Conservation (phyloP, 2,888 invertebrate genomes). For the Phyllotreta cruciferae region DNA sequence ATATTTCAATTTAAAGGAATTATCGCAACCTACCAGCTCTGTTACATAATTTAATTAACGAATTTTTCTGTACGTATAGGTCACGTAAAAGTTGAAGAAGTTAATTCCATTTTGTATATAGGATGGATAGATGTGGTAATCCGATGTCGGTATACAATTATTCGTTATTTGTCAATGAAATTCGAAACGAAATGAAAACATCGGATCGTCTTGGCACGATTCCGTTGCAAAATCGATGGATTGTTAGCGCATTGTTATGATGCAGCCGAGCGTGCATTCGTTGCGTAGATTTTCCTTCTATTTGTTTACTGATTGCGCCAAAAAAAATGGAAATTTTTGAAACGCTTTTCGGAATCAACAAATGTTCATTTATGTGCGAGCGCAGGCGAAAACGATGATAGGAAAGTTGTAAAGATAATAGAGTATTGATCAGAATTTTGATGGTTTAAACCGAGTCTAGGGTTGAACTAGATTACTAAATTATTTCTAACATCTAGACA, state of each 20-base stretch:
- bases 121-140: constrained; percentile 5
- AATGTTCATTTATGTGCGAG: too few relatives aligned
- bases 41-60: constrained; percentile 13
- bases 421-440: too few relatives aligned
- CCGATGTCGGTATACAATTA: constrained; percentile 24
- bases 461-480: too few relatives aligned
- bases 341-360: too few relatives aligned
- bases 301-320: constrained; percentile 2
- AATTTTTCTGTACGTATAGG: constrained; percentile 10
- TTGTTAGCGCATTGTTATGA: constrained; percentile 3
- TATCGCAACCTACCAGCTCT: background rate
- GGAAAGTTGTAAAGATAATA: too few relatives aligned
- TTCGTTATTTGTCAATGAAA: constrained; percentile 34
- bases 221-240: constrained; percentile 13
- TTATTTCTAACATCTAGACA: too few relatives aligned
- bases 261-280: background rate
- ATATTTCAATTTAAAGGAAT: constrained; percentile 5
- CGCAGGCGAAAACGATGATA: too few relatives aligned
- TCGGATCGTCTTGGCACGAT: constrained; percentile 26
- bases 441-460: too few relatives aligned
- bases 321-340: too few relatives aligned
- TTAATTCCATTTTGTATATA: constrained; percentile 3
- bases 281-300: constrained; percentile 14
- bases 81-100: constrained; percentile 7
- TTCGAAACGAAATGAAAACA: constrained; percentile 24